A percentile compares a stretch with the other conserved stretches of the same genome.
phyloP scores from a whole-genome alignment of 2,797 vertebrate genomes.

The Dromococcyx pavoninus region DNA sequence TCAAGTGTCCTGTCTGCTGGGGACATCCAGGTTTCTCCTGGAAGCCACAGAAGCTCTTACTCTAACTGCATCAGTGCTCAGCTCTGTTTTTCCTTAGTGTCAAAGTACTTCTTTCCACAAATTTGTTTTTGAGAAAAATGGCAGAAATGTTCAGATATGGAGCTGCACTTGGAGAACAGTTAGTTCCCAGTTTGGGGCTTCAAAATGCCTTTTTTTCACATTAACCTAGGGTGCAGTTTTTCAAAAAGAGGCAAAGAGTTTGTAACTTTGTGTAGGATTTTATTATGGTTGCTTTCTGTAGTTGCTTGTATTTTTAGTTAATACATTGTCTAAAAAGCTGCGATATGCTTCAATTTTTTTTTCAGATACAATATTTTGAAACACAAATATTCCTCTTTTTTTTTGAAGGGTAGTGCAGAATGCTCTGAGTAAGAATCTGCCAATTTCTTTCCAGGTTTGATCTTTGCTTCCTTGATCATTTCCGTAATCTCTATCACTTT shows the following conservation, averaged over 20 bases:
- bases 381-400: not conserved
- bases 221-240: not conserved
- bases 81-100: not conserved
- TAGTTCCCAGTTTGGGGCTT: not conserved
- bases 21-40: accelerated
- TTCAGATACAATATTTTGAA: not conserved
- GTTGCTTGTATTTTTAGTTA: not conserved
- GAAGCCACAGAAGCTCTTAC: not conserved
- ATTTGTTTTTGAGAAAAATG: not conserved
- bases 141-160: not conserved
- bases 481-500: conserved; percentile 2
- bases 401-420: not conserved
- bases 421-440: not conserved
- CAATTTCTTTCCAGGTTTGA: conserved; percentile 30
- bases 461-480: conserved; percentile 45
- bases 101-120: not conserved
- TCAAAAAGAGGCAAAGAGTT: not conserved
- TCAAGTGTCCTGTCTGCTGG: accelerated
- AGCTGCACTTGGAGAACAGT: not conserved
- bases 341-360: not conserved
- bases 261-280: not conserved
- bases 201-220: not conserved
- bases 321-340: not conserved
- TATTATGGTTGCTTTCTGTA: not conserved
- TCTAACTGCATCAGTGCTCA: not conserved